Percentiles rank a stretch among this genome's conserved stretches.
Conservation (phyloP, 2,888 invertebrate species). For the Vanessa cardui region DNA sequence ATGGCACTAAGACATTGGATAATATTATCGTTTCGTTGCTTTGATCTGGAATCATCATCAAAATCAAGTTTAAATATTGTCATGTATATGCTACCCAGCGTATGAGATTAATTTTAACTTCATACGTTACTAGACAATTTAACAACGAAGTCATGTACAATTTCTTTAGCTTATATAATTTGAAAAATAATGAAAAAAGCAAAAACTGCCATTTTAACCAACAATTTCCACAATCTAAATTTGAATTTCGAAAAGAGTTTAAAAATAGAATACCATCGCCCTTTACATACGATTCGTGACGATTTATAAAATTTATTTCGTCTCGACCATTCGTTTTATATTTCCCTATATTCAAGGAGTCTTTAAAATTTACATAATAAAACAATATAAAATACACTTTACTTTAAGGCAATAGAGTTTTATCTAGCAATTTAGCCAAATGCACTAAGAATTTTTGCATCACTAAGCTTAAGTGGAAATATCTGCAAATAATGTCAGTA, state of each 20-base stretch:
- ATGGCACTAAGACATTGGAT: no score
- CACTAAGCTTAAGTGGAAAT: conserved; percentile 18
- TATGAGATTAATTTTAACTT: no score
- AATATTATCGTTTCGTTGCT: no score
- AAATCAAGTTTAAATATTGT: no score
- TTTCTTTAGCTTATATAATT: no score
- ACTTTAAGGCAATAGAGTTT: background rate
- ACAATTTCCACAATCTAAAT: no score
- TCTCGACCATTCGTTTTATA: background rate
- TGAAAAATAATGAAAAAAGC: no score
- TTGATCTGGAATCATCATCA: no score
- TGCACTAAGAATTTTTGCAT: conserved; percentile 21
- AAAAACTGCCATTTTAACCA: no score
- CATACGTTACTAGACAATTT: no score
- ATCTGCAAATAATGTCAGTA: conserved; percentile 16
- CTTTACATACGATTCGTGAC: background rate
- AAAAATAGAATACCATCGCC: background rate
- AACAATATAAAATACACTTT: conserved; percentile 4
- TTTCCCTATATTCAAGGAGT: background rate
- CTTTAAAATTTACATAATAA: conserved; percentile 7
- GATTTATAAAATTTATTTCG: background rate
- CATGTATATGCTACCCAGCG: no score
- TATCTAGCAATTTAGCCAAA: conserved; percentile 11
- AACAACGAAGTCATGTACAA: no score
- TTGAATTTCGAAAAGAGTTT: background rate